Evolutionary conservation across 2,888 invertebrate species (phyloP).

Genomic region (Campoplex nolae): DNA sequence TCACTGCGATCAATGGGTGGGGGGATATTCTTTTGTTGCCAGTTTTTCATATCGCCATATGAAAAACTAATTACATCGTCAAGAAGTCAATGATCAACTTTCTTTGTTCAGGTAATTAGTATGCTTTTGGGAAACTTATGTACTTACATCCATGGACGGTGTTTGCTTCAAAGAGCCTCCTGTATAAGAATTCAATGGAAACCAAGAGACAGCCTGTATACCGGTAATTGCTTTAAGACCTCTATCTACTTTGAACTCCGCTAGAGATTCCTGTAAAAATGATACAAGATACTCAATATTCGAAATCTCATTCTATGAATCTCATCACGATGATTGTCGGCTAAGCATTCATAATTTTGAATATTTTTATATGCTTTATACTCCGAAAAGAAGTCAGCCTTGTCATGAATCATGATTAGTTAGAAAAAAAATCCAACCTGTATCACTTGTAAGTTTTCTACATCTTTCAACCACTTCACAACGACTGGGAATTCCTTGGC

Average conservation of each 20-base stretch:
- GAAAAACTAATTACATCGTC: background rate
- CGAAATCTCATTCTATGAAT: background rate
- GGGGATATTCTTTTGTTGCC: too few relatives aligned
- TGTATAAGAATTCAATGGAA: constrained; percentile 77
- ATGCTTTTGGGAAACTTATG: background rate
- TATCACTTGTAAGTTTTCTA: constrained; percentile 86
- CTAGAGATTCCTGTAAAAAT: constrained; percentile 74
- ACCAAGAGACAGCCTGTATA: constrained; percentile 80
- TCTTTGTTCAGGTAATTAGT: background rate
- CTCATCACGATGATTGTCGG: background rate
- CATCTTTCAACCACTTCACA: constrained; percentile 87
- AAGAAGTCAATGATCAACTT: background rate
- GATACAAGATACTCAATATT: background rate
- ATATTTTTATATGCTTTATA: background rate
- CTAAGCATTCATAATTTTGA: too few relatives aligned
- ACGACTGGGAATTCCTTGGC: constrained; percentile 86
- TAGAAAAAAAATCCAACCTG: constrained; percentile 82
- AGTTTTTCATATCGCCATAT: too few relatives aligned
- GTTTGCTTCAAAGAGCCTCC: constrained; percentile 68
- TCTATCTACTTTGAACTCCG: constrained; percentile 77
- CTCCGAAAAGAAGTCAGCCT: background rate
- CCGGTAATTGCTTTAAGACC: constrained; percentile 78
- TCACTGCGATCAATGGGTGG: too few relatives aligned
- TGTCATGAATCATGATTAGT: constrained; percentile 74
- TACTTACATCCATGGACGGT: constrained; percentile 64